These are phyloP conservation scores for Eupeodes luniger DNA, from an alignment of 2,888 invertebrate genomes.

Conservation along the genomic window DNA sequence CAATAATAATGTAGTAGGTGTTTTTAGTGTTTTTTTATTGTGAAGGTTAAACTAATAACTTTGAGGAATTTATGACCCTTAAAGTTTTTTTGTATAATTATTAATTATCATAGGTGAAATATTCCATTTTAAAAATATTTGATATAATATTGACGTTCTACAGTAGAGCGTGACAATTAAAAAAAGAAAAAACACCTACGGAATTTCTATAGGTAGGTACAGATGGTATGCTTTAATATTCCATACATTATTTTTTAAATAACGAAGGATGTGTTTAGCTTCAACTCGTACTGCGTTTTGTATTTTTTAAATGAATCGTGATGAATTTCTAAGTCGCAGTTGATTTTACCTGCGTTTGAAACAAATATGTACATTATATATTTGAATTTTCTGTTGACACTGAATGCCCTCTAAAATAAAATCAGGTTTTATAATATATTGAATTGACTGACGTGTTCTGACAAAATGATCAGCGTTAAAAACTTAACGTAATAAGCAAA, in stretches of 20 bases:
- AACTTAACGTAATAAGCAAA: too few species aligned
- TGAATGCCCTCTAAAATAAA: too few species aligned
- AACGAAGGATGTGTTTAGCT: background rate
- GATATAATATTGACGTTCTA: background rate
- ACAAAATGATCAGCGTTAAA: too few species aligned
- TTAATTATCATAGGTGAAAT: background rate
- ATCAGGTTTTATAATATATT: too few species aligned
- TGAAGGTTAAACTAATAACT: slow-evolving; percentile 30
- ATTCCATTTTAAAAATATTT: slow-evolving; percentile 6
- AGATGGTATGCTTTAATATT: slow-evolving; percentile 1
- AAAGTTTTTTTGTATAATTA: slow-evolving; percentile 1
- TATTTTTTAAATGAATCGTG: too few species aligned
- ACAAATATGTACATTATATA: too few species aligned
- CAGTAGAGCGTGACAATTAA: slow-evolving; percentile 23
- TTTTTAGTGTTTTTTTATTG: background rate
- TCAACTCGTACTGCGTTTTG: background rate
- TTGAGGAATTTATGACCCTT: slow-evolving; percentile 37
- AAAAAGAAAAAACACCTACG: background rate
- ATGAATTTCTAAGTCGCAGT: too few species aligned
- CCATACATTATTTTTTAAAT: background rate
- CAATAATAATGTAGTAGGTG: slow-evolving; percentile 12
- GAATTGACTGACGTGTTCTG: too few species aligned
- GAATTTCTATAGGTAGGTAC: background rate
- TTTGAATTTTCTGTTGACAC: too few species aligned
- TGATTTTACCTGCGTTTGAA: too few species aligned